Base-by-base conservation (phyloP, 2,888 invertebrate genomes). In the Catocala sponsa region DNA sequence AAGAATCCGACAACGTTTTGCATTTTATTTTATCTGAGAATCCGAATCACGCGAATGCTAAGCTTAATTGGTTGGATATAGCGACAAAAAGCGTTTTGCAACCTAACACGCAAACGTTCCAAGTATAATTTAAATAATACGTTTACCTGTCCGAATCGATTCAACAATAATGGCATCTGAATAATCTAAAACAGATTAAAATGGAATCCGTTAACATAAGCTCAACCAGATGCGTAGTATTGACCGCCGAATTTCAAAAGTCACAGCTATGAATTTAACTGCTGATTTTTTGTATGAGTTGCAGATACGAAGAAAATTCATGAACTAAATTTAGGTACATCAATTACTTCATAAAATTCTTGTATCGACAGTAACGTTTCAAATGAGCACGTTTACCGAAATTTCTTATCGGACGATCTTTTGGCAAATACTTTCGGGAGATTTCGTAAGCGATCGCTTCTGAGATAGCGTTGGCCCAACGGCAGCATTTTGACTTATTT, bases 111-210 rank as follows among this genome's bases (percentile, higher is more conserved):
- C 93, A 77, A 90, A 72, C 81, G 70, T 67, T 74, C 73, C 71
- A 74, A 81, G 80, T 83, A 82, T 89, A 85, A 91, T 93, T 92
- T 91, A 76, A 89, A 91, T 91, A 90, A 91, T 90, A 83, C 82
- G 79, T 86, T 84, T 88, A 88, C 86, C 89, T 90, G 91, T 86
- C 84, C 68, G 78, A 84, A 85, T 80, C 78, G 83, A 84, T 87
- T 80, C 80, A 55, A 69, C 77, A 81, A 87, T 89, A 87, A 89
- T 87, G 74, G 86, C 79, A 84, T 85, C 78, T 83, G 82, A 82
- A 88, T 85, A 83, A 87, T 89, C 77, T 82, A 72, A 82, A 70
- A 73, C 73, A 78, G 65, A 75, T 75, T 72, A 69, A 78, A 76
- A 76, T 74, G 70, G 75, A 81, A 82, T 82, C 78, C 71, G 74